Evolutionary conservation across 2,888 invertebrate genomes (phyloP), one percentile per base, ranked within the genome.

Genomic region (Caenorhabditis sp.): DNA sequence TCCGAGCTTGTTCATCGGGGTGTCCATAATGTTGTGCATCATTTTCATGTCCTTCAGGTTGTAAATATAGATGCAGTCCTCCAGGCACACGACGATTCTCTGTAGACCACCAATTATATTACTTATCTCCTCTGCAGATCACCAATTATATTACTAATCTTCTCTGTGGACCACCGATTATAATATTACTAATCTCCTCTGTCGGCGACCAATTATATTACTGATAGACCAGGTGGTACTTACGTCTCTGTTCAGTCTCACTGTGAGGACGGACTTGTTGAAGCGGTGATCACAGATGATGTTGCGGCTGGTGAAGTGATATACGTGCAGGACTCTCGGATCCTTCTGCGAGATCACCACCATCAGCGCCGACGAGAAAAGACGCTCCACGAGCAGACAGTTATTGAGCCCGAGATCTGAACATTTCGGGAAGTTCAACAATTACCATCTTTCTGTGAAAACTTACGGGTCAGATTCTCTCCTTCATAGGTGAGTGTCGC

Each of bases 61-160:
- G 92, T 99, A 98, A 90, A 99, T 96, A 91, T 96, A 96, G 84
- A 99, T 92, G 86, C 95, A 95, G 90, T 98, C 97, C 91, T 98
- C 97, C 88, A 99, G 91, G 90, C 97, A 97, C 83, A 99, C 98
- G 83, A 98, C 94, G 90, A 99, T 92, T 89, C 98, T 92, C 94
- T 94, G 92, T 50, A 90, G 9, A n/a, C n/a, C n/a, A n/a, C n/a
- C n/a, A n/a, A n/a, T n/a, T n/a, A n/a, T n/a, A n/a, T n/a, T n/a
- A n/a, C n/a, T n/a, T n/a, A n/a, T n/a, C n/a, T n/a, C n/a, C n/a
- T 35, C 22, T 8, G 39, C 20, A 39, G 13, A 27, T 2, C 9
- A 43, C 11, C 26, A 4, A 8, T 46, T 22, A n/a, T 9, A 35
- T 2, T 35, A 13, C 9, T n/a, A n/a, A n/a, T n/a, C n/a, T n/a